Evolutionary conservation across 2,797 vertebrate species (phyloP).

Genomic region (Eulemur coronatus): DNA sequence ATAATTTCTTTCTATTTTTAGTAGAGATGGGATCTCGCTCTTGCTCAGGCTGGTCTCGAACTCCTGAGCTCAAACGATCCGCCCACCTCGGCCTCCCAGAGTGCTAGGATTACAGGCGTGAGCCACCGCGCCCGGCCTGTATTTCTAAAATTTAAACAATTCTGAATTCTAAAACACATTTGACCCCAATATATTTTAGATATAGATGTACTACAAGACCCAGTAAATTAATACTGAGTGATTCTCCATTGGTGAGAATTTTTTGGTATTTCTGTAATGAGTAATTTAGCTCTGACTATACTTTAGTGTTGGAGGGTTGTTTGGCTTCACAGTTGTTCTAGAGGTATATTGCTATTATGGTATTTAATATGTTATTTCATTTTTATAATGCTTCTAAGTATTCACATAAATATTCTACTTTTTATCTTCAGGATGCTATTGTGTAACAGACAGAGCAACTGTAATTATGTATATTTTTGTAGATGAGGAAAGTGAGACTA

Average conservation of each 20-base stretch:
- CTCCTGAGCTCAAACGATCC: too few species aligned
- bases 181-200: background rate
- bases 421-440: background rate
- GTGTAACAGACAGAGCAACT: background rate
- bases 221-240: background rate
- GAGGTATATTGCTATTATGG: background rate
- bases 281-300: background rate
- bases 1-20: too few species aligned
- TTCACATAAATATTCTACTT: background rate
- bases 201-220: background rate
- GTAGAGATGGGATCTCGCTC: too few species aligned
- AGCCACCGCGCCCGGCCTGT: too few species aligned
- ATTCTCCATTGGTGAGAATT: background rate
- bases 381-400: background rate
- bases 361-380: background rate
- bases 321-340: constrained; percentile 22
- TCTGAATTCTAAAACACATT: background rate
- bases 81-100: too few species aligned
- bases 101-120: too few species aligned
- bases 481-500: background rate
- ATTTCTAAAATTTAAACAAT: background rate
- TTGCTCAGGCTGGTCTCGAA: too few species aligned
- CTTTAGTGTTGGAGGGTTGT: background rate
- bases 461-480: background rate
- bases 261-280: background rate